phyloP scores from a whole-genome alignment of 2,113 vertebrate species.

The Lathamus discolor region DNA sequence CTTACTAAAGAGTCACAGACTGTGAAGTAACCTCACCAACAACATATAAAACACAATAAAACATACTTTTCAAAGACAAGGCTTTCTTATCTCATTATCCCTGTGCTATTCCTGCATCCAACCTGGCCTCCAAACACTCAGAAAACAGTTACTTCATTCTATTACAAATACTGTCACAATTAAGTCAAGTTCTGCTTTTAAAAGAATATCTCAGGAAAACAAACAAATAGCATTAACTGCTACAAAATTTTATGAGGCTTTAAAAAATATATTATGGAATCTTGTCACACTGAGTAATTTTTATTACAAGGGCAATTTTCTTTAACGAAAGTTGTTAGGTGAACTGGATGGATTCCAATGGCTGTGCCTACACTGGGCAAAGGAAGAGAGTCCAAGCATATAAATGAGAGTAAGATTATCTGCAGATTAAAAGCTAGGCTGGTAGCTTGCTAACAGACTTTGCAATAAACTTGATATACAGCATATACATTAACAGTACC shows the following conservation, averaged over 20 bases:
- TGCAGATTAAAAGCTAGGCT: slow-evolving; percentile 35
- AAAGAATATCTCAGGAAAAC: neutral
- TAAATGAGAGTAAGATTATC: slow-evolving; percentile 43
- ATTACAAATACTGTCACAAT: neutral
- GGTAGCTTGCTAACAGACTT: slow-evolving; percentile 26
- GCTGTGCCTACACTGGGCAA: neutral
- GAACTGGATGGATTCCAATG: slow-evolving; percentile 52
- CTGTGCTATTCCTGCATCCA: neutral
- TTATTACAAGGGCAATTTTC: slow-evolving; percentile 60
- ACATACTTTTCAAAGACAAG: neutral
- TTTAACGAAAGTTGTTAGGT: slow-evolving; percentile 61
- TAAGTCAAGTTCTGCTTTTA: slow-evolving; percentile 12
- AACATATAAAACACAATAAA: neutral
- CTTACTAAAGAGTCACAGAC: neutral
- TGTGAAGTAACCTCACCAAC: neutral
- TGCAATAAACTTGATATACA: slow-evolving; percentile 25
- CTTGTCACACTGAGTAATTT: slow-evolving; percentile 59
- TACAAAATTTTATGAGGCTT: slow-evolving; percentile 49
- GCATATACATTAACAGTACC: neutral
- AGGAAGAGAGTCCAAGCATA: slow-evolving; percentile 23
- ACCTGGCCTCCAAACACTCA: neutral
- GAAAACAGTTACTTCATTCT: neutral
- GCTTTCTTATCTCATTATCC: neutral
- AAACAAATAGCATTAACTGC: slow-evolving; percentile 19
- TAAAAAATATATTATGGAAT: slow-evolving; percentile 39